These are phyloP conservation scores for Brachionus angularis DNA, from an alignment of 1,140 invertebrate species.

Conservation along the genomic window DNA sequence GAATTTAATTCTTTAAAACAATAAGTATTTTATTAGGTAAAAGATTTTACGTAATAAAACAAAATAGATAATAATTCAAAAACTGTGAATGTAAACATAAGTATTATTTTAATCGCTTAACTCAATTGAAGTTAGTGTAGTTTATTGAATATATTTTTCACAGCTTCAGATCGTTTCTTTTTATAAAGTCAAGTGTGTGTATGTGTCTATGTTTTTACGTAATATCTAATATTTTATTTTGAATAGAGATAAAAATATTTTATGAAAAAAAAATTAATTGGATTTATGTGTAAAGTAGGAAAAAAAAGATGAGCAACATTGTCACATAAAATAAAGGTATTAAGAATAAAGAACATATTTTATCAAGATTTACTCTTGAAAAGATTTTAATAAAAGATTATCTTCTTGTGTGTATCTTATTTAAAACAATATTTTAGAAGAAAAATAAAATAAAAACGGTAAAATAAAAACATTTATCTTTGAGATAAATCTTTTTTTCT, in stretches of 20 bases:
- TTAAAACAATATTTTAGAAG: neutral
- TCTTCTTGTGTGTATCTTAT: no score
- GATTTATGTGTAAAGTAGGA: no score
- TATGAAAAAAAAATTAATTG: no score
- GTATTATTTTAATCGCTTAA: constrained; percentile 35
- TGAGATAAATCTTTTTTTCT: no score
- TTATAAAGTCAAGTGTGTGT: constrained; percentile 33
- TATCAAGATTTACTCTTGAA: no score
- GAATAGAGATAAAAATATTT: constrained; percentile 40
- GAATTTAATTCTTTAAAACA: neutral
- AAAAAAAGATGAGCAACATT: no score
- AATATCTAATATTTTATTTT: neutral
- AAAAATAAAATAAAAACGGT: neutral
- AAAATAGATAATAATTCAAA: constrained; percentile 20
- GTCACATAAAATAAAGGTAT: no score
- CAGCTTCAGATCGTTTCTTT: constrained; percentile 35
- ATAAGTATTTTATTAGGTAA: constrained; percentile 25
- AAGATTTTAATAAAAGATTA: no score
- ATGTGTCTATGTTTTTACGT: no score
- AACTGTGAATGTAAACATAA: constrained; percentile 43
- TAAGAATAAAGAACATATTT: no score
- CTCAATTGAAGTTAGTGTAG: constrained; percentile 38
- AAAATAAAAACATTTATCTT: neutral
- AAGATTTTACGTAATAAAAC: constrained; percentile 43
- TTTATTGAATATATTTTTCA: constrained; percentile 42